Base-by-base conservation (phyloP, 2,888 invertebrate species). In the Cosmopolites sordidus region DNA sequence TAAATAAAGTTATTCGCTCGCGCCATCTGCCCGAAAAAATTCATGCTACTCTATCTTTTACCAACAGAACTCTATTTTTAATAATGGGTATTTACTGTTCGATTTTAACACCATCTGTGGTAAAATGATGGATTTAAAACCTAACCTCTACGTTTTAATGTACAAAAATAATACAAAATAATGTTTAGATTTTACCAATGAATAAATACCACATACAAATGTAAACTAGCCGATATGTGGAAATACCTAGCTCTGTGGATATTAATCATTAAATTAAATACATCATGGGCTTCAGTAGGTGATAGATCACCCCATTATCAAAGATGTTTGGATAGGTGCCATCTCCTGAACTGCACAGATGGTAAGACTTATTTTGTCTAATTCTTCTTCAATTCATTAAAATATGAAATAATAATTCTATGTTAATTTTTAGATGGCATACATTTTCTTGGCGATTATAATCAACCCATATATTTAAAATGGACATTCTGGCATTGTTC, bases 401-500 rank as follows among this genome's bases (percentile, higher is more conserved):
- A 6, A 11, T 40, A n/a, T 14, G 17, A 16, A 9, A 40, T 40
- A 40, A 16, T 2, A 15, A 16, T 40, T 16, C 3, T 16, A 16
- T 40, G 4, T 15, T 40, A 16, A 43, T 54, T 62, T 65, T 43
- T 58, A 68, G 67, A 65, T 59, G 65, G 64, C 11, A 29, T 58
- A 43, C 51, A 61, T 29, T 68, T 66, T 56, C 50, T 56, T 51
- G 50, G 60, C 15, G 50, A 58, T 16, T 45, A 64, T 51, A 37
- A 62, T 16, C 70, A 68, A 53, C 62, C 70, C 1, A 38, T 69
- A 27, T 59, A 69, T 59, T 60, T 69, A 48, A 60, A 61, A 51
- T 56, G 83, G 39, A 72, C 86, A 11, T 71, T 75, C 16, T 97
- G 96, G 96, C 79, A 79, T 48, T 97, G 97, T 71, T 75, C 75